Evolutionary conservation across 2,888 invertebrate species (phyloP).

Genomic region (Stenodema calcarata): DNA sequence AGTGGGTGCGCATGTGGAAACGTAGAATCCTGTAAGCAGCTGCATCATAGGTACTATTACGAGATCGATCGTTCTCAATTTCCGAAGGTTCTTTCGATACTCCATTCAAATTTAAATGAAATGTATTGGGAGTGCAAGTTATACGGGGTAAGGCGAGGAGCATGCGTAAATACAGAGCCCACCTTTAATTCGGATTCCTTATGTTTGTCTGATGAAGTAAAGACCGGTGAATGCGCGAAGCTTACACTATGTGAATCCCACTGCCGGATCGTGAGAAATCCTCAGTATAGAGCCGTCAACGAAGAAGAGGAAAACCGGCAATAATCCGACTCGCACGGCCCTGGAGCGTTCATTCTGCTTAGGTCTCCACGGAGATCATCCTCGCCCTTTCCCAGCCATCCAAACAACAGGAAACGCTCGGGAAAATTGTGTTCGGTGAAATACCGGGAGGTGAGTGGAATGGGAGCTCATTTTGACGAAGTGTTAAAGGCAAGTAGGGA

Average conservation of each 20-base stretch:
- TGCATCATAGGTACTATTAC: no score
- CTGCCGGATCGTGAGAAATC: background rate
- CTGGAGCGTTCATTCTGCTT: background rate
- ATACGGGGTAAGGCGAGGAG: no score
- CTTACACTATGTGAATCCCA: slow-evolving; percentile 13
- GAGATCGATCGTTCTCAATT: no score
- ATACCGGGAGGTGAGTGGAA: background rate
- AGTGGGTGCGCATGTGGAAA: no score
- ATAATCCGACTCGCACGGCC: background rate
- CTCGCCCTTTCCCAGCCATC: background rate
- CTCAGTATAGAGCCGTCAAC: background rate
- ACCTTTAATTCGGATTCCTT: background rate
- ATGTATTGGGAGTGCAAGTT: no score
- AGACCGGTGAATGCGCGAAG: slow-evolving; percentile 1
- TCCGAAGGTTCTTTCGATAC: no score
- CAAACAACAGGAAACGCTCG: background rate
- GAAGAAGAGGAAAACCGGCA: background rate
- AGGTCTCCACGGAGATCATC: background rate
- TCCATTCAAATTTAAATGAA: no score
- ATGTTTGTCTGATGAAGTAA: slow-evolving; percentile 4
- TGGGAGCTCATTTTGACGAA: background rate
- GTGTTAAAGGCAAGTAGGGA: background rate
- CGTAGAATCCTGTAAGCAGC: no score
- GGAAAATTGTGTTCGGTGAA: background rate
- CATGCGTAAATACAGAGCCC: no score